Conservation (phyloP, 2,797 vertebrate genomes). For the Myoxocephalus aenaeus region DNA sequence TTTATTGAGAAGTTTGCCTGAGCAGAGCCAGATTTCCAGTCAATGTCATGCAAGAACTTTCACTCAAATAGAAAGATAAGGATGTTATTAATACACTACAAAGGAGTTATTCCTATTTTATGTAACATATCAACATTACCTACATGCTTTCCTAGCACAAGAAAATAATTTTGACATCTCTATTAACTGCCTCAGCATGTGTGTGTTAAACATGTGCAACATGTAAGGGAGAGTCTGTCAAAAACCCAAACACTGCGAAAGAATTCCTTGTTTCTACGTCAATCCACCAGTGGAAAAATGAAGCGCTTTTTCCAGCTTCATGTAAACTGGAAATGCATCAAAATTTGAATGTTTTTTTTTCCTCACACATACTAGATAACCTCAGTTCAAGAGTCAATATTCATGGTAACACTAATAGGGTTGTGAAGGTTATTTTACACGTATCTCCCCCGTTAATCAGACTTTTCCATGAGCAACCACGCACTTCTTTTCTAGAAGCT, state of each 20-base stretch:
- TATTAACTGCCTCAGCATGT: background rate
- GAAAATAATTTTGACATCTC: slow-evolving; percentile 1
- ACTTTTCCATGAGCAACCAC: slow-evolving; percentile 18
- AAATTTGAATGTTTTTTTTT: background rate
- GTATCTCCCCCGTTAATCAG: background rate
- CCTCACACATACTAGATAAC: background rate
- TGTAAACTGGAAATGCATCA: slow-evolving; percentile 6
- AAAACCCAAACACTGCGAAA: slow-evolving; percentile 25
- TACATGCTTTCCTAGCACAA: background rate
- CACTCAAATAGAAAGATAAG: slow-evolving; percentile 9
- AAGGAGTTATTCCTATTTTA: slow-evolving; percentile 5
- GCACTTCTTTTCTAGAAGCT: slow-evolving; percentile 21
- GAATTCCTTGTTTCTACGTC: slow-evolving; percentile 39
- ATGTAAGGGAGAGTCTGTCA: slow-evolving; percentile 11
- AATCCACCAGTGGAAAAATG: slow-evolving; percentile 1
- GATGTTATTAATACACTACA: slow-evolving; percentile 23
- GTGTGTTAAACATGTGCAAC: background rate
- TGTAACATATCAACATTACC: background rate
- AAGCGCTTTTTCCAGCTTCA: slow-evolving; percentile 9
- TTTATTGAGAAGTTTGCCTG: slow-evolving; percentile 37
- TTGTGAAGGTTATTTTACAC: background rate
- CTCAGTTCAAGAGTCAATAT: background rate
- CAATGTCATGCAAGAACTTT: background rate
- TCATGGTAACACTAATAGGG: background rate
- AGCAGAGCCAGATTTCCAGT: slow-evolving; percentile 24